These are phyloP conservation scores for Pipistrellus pipistrellus DNA, from an alignment of 2,797 vertebrate genomes.

Conservation along the genomic window DNA sequence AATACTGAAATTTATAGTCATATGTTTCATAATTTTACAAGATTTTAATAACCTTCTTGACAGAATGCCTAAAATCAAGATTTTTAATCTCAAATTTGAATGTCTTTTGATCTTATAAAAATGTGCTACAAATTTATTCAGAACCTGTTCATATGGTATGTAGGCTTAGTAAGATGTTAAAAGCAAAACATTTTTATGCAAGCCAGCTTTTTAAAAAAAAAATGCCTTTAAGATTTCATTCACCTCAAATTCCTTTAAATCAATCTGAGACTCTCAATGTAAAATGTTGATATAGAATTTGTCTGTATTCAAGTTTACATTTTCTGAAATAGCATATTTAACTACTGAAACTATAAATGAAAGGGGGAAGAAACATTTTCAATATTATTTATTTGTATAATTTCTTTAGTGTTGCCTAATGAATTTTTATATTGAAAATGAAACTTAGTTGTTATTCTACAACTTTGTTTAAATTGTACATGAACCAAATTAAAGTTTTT, in stretches of 20 bases:
- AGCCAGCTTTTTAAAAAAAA: constrained; percentile 29
- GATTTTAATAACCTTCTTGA: constrained; percentile 32
- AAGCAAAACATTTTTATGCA: constrained; percentile 59
- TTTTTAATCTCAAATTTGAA: constrained; percentile 62
- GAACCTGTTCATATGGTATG: constrained; percentile 35
- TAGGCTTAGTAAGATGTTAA: constrained; percentile 51
- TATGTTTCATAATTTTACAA: constrained; percentile 27
- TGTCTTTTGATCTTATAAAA: constrained; percentile 63
- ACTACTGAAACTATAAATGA: constrained; percentile 10
- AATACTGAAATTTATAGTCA: neutral
- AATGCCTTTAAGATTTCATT: neutral
- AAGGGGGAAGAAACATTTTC: neutral
- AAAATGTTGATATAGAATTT: constrained; percentile 63
- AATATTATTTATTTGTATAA: neutral
- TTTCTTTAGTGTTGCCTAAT: neutral
- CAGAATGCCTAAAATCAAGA: neutral
- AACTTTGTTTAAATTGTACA: neutral
- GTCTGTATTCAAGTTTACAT: neutral
- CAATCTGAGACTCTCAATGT: constrained; percentile 48
- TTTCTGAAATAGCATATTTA: neutral
- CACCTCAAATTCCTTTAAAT: constrained; percentile 55
- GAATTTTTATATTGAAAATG: neutral
- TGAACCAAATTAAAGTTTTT: constrained; percentile 45
- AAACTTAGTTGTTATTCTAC: constrained; percentile 60
- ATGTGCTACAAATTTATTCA: constrained; percentile 66